Conservation (phyloP, 2,113 vertebrate genomes). For the Psilopsiagon aurifrons region DNA sequence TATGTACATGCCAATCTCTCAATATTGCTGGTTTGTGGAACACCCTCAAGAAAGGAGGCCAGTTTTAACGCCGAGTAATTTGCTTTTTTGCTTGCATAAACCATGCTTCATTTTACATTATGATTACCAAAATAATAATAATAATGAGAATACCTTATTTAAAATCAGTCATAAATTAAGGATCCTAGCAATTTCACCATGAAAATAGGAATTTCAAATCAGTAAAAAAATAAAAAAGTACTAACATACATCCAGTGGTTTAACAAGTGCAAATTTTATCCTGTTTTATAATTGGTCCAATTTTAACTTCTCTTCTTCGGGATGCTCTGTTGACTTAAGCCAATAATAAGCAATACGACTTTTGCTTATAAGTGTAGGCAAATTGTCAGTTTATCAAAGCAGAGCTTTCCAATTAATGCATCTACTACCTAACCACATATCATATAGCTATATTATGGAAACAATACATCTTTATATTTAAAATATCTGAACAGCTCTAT, state of each 20-base stretch:
- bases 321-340: slow-evolving; percentile 75
- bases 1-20: slow-evolving; percentile 63
- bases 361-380: slow-evolving; percentile 83
- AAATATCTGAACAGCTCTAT: slow-evolving; percentile 92
- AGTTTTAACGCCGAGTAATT: slow-evolving; percentile 61
- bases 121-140: slow-evolving; percentile 77
- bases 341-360: slow-evolving; percentile 72
- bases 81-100: slow-evolving; percentile 81
- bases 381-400: slow-evolving; percentile 89
- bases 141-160: slow-evolving; percentile 70
- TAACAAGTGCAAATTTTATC: slow-evolving; percentile 85
- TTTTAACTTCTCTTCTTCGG: slow-evolving; percentile 72
- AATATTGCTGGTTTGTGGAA: slow-evolving; percentile 66
- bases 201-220: slow-evolving; percentile 75
- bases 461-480: slow-evolving; percentile 88
- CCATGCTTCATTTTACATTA: slow-evolving; percentile 77
- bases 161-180: slow-evolving; percentile 87
- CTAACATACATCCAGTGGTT: slow-evolving; percentile 78
- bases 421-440: slow-evolving; percentile 89
- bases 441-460: slow-evolving; percentile 84
- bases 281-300: slow-evolving; percentile 84
- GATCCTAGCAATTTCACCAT: slow-evolving; percentile 85
- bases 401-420: slow-evolving; percentile 85
- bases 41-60: slow-evolving; percentile 63
- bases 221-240: slow-evolving; percentile 65